Evolutionary conservation across 2,797 vertebrate genomes (phyloP).

Genomic region (Monodelphis domestica): DNA sequence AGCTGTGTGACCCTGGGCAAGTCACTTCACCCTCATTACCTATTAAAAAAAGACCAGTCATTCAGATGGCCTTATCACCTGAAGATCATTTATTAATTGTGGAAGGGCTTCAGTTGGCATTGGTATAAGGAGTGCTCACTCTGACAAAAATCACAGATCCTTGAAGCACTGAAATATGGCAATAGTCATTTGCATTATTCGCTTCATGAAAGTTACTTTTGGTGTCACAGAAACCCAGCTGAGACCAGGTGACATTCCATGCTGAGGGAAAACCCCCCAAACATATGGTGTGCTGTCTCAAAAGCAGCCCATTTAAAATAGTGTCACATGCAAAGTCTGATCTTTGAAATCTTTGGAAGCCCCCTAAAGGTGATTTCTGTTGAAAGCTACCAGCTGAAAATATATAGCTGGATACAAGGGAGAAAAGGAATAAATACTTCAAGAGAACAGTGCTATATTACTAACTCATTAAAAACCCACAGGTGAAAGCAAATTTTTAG

Average conservation of each 20-base stretch:
- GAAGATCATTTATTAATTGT: background rate
- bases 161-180: background rate
- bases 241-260: slow-evolving; percentile 12
- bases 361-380: slow-evolving; percentile 31
- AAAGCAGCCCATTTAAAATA: slow-evolving; percentile 50
- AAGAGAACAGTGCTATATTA: slow-evolving; percentile 13
- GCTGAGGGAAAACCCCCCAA: slow-evolving; percentile 32
- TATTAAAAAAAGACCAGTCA: background rate
- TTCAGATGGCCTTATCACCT: background rate
- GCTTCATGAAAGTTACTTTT: background rate
- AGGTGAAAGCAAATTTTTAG: slow-evolving; percentile 10
- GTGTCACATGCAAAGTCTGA: background rate
- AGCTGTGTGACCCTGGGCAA: too few relatives aligned
- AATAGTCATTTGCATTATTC: background rate
- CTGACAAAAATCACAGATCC: background rate
- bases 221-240: background rate
- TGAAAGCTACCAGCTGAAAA: background rate
- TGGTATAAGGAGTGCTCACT: background rate
- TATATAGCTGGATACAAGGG: background rate
- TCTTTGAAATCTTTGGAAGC: slow-evolving; percentile 12
- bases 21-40: too few relatives aligned
- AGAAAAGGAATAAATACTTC: rapidly evolving
- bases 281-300: slow-evolving; percentile 14
- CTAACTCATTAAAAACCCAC: slow-evolving; percentile 40
- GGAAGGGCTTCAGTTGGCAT: background rate